Evolutionary conservation across 2,888 invertebrate genomes (phyloP).

Genomic region (Bimastos eiseni): DNA sequence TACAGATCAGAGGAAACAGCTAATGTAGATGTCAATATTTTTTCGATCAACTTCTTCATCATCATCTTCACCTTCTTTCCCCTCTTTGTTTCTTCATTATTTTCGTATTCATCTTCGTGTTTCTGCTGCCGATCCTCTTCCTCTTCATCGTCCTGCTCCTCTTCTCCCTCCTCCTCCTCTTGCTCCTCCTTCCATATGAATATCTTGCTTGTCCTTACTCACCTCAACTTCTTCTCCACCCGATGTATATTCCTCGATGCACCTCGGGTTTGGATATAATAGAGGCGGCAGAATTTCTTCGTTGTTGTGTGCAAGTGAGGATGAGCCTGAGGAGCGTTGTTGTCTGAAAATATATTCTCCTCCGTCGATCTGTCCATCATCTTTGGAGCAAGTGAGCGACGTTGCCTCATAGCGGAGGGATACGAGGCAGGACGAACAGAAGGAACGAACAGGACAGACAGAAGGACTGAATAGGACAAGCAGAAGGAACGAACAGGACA

Average conservation of each 20-base stretch:
- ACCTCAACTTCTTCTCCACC: neutral
- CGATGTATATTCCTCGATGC: too few relatives aligned
- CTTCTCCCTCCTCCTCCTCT: neutral
- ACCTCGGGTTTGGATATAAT: too few relatives aligned
- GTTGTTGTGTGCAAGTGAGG: too few relatives aligned
- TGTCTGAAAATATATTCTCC: too few relatives aligned
- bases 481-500: neutral
- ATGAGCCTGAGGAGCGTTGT: too few relatives aligned
- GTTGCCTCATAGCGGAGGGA: too few relatives aligned
- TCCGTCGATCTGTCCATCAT: too few relatives aligned
- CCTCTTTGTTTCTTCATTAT: neutral
- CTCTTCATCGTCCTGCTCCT: too few relatives aligned
- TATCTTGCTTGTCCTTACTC: neutral
- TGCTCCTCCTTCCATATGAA: neutral
- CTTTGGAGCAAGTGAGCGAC: too few relatives aligned
- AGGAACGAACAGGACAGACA: neutral
- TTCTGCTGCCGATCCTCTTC: neutral
- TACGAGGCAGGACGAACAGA: too few relatives aligned
- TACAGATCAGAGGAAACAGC: too few relatives aligned
- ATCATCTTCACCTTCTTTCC: neutral
- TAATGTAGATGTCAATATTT: neutral
- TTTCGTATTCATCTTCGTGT: neutral
- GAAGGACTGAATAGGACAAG: neutral
- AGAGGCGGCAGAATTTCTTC: too few relatives aligned
- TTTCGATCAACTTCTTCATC: neutral